phyloP scores from a whole-genome alignment of 2,888 invertebrate genomes.

The Microchrysa polita region DNA sequence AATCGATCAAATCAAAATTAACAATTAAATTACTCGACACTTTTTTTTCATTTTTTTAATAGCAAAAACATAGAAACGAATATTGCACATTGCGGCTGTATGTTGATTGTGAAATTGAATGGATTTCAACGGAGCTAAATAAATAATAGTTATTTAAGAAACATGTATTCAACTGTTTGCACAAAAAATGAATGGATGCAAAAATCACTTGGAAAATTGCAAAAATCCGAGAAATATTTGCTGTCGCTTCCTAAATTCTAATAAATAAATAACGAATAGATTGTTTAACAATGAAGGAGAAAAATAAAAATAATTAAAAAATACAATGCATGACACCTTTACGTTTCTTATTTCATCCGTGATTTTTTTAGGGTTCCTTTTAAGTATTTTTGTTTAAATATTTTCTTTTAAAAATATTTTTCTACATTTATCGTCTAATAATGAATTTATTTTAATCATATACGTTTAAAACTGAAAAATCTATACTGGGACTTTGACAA shows the following conservation, averaged over 20 bases:
- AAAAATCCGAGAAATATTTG: constrained; percentile 4
- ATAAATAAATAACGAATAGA: constrained; percentile 29
- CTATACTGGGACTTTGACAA: neutral
- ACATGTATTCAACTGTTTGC: constrained; percentile 19
- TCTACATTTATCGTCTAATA: too few species aligned
- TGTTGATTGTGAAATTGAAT: neutral
- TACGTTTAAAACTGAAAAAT: too few species aligned
- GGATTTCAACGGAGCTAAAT: constrained; percentile 14
- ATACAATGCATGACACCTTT: constrained; percentile 2
- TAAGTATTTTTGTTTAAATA: neutral
- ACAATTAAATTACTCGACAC: constrained; percentile 7
- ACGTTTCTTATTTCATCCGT: neutral
- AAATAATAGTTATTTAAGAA: constrained; percentile 17
- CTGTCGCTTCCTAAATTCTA: neutral
- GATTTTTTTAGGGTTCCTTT: too few species aligned
- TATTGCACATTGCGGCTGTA: constrained; percentile 26
- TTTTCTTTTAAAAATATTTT: neutral
- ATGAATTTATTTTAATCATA: too few species aligned
- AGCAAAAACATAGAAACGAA: neutral
- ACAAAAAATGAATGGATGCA: constrained; percentile 31
- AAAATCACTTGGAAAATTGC: neutral
- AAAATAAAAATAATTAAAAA: too few species aligned
- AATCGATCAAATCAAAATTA: too few species aligned
- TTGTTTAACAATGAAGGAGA: constrained; percentile 15
- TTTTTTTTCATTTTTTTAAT: neutral